Percentiles rank a stretch among this genome's conserved stretches.
phyloP scores from a whole-genome alignment of 2,888 invertebrate species.

The Rapana venosa region DNA sequence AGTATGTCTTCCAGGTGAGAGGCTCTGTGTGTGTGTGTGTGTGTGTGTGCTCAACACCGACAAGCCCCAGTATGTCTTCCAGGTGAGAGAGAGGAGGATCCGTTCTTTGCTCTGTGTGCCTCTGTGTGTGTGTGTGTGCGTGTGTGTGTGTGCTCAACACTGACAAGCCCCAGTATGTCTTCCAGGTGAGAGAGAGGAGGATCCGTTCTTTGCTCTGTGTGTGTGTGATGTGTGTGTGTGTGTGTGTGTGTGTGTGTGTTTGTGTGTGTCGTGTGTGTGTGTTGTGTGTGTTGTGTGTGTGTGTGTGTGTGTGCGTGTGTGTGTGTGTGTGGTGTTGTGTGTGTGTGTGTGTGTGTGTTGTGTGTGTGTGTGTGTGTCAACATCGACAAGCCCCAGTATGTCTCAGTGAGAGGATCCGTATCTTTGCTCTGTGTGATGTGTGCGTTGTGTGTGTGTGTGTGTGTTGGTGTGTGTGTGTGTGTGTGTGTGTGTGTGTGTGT shows the following conservation, averaged over 20 bases:
- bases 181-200: conserved; percentile 67
- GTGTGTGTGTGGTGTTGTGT: conserved; percentile 88
- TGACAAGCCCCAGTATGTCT: conserved; percentile 63
- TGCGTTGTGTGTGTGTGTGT: not conserved
- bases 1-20: not conserved
- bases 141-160: conserved; percentile 86
- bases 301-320: not conserved
- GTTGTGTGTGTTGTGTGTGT: too few species aligned
- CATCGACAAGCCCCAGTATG: not conserved
- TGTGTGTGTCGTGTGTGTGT: too few species aligned
- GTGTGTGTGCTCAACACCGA: too few species aligned
- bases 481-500: too few species aligned
- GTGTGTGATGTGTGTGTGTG: conserved; percentile 76
- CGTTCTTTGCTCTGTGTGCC: not conserved
- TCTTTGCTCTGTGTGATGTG: too few species aligned
- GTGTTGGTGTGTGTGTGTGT: too few species aligned
- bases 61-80: too few species aligned
- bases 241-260: conserved; percentile 81
- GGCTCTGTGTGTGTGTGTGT: not conserved
- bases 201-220: not conserved
- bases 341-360: not conserved
- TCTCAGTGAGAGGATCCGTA: not conserved
- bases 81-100: too few species aligned
- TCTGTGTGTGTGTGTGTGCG: conserved; percentile 76
- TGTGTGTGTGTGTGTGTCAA: not conserved